Base-by-base conservation (phyloP, 1,140 invertebrate species). In the Gonatopus flavifemur region DNA sequence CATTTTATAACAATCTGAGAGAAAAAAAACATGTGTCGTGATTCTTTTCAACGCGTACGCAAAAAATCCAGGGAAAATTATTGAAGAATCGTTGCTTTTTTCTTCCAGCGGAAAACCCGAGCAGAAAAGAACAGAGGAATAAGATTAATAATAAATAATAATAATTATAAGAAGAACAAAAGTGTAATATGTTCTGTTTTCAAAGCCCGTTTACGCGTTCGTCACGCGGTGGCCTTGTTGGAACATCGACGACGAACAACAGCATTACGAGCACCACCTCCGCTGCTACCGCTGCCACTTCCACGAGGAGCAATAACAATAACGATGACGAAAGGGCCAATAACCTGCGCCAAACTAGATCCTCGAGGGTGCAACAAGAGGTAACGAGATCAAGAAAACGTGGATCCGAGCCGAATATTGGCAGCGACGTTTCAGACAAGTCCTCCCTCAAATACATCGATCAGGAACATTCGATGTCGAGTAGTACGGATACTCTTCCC, bases 181-280 rank as follows among this genome's bases (percentile, higher is more conserved):
- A 30, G 30, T n/a, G 13, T 32, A 31, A 28, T n/a, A 79, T 79
- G 77, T 78, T 78, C 52, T 78, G 76, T 53, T 79, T 79, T 43
- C 72, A 76, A 54, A 74, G 73, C 36, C 77, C 74, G 18, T 79
- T 79, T 42, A 69, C 74, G 38, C 65, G 76, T 37, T 51, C 62
- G 2, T 65, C 70, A 32, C 71, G 72, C 13, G 49, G 57, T n/a
- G 36, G 52, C 64, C 12, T 53, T 52, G 10, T 46, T 52, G n/a
- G n/a, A 0, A 40, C 49, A 38, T 37, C 32, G 46, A 57, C 62
- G 3, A 42, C 65, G 18, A 52, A 57, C 35, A 65, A 67, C n/a
- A n/a, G n/a, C n/a, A n/a, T n/a, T 22, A 37, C 50, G 55, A 68
- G 52, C 36, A 55, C 36, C 28, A 55, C 49, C n/a, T 46, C 55